Evolutionary conservation across 2,888 invertebrate genomes (phyloP).

Genomic region (Eristalinus aeneus): DNA sequence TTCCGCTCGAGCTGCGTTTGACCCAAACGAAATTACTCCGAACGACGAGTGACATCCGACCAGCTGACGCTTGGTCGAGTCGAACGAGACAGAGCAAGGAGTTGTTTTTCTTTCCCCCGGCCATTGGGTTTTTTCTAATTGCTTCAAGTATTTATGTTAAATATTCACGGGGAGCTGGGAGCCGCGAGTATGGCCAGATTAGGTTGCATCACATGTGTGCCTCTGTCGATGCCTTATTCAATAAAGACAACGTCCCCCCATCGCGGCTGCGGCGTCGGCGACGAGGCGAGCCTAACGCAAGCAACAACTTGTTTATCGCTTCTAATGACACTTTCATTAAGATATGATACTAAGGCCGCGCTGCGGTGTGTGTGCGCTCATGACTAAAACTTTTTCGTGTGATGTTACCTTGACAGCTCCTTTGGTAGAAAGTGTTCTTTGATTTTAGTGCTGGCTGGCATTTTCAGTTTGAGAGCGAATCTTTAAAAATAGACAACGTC

Average conservation of each 20-base stretch:
- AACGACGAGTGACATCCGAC: background rate
- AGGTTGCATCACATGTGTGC: constrained; percentile 53
- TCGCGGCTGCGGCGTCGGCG: background rate
- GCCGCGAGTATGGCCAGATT: constrained; percentile 30
- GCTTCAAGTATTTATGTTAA: constrained; percentile 29
- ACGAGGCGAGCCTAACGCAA: background rate
- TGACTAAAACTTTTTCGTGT: background rate
- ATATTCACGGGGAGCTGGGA: background rate
- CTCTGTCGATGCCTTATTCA: constrained; percentile 15
- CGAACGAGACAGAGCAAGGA: background rate
- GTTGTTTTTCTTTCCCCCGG: background rate
- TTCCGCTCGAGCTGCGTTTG: too few species aligned
- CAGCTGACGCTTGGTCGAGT: background rate
- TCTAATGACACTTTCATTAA: constrained; percentile 41
- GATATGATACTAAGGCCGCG: background rate
- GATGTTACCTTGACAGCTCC: background rate
- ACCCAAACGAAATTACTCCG: background rate
- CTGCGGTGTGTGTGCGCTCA: background rate
- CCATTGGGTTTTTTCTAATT: constrained; percentile 49
- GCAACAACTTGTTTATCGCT: constrained; percentile 40
- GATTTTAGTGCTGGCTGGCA: background rate
- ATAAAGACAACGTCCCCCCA: background rate
- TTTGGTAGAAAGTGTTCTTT: background rate
- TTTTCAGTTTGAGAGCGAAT: background rate
- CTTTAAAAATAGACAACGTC: background rate